These are phyloP conservation scores for Poeciliopsis retropinna DNA, from an alignment of 2,113 vertebrate species.

Conservation along the genomic window DNA sequence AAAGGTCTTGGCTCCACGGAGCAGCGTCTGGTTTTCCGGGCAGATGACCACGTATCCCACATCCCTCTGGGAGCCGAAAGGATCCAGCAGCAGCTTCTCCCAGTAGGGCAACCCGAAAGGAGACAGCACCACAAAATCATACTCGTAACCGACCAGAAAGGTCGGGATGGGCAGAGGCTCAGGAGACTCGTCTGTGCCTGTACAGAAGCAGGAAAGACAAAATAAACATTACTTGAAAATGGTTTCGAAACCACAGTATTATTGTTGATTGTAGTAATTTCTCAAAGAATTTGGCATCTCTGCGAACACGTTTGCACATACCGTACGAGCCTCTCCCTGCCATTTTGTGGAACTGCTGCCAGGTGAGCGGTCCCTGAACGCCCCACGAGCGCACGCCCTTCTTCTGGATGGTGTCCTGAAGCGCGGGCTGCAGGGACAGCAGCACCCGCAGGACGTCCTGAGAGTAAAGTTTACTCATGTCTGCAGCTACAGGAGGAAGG, in stretches of 20 bases:
- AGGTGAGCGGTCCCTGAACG: constrained; percentile 95
- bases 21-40: constrained; percentile 93
- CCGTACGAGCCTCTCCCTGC: constrained; percentile 97
- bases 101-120: constrained; percentile 97
- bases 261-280: no score
- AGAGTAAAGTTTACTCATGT: constrained; percentile 94
- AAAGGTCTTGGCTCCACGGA: constrained; percentile 92
- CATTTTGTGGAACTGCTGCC: constrained; percentile 99
- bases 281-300: no score
- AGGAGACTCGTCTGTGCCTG: constrained; percentile 98
- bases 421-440: constrained; percentile 94
- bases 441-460: constrained; percentile 97
- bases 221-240: neutral
- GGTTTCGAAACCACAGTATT: no score
- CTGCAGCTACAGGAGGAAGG: constrained; percentile 79
- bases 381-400: constrained; percentile 98
- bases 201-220: neutral
- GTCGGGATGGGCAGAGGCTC: constrained; percentile 98
- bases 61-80: constrained; percentile 95
- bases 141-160: constrained; percentile 96
- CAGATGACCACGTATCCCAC: constrained; percentile 96
- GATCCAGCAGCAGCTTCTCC: constrained; percentile 97
- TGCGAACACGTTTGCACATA: constrained; percentile 58
- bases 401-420: constrained; percentile 98
- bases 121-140: constrained; percentile 98